Percentiles rank a stretch among this genome's conserved stretches.
These are phyloP conservation scores for Allophyes oxyacanthae DNA, from an alignment of 2,888 invertebrate genomes.

Conservation along the genomic window DNA sequence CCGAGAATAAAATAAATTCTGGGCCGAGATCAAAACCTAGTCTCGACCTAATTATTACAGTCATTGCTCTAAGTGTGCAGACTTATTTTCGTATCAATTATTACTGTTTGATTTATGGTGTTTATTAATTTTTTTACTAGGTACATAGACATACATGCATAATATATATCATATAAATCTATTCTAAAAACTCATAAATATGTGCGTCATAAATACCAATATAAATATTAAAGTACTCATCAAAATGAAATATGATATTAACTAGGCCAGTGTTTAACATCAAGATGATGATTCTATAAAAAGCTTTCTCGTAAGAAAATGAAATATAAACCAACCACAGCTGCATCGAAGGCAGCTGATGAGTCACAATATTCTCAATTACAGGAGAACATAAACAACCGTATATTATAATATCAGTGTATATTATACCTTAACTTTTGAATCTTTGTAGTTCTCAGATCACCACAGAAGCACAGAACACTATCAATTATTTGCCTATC, in stretches of 20 bases:
- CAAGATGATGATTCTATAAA: slow-evolving; percentile 9
- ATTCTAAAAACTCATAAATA: slow-evolving; percentile 44
- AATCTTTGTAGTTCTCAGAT: too few relatives aligned
- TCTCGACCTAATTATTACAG: too few relatives aligned
- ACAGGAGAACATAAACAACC: slow-evolving; percentile 10
- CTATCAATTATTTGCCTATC: too few relatives aligned
- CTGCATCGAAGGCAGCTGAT: not conserved
- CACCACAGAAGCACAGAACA: too few relatives aligned
- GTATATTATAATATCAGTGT: too few relatives aligned
- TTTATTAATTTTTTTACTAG: slow-evolving; percentile 32
- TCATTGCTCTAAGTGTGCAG: slow-evolving; percentile 1
- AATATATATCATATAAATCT: slow-evolving; percentile 24
- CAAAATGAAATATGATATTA: slow-evolving; percentile 35
- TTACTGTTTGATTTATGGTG: slow-evolving; percentile 28
- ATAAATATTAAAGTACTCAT: slow-evolving; percentile 26
- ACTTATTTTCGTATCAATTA: slow-evolving; percentile 19
- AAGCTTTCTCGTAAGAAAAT: slow-evolving; percentile 6
- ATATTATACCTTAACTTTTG: too few relatives aligned
- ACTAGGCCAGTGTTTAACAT: slow-evolving; percentile 11
- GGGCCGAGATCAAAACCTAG: too few relatives aligned
- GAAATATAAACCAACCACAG: not conserved
- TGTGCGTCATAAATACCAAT: slow-evolving; percentile 32
- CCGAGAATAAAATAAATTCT: too few relatives aligned
- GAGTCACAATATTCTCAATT: slow-evolving; percentile 3
- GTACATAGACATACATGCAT: too few relatives aligned